Conservation (phyloP, 1,140 invertebrate species). For the Tetraneura akinire region DNA sequence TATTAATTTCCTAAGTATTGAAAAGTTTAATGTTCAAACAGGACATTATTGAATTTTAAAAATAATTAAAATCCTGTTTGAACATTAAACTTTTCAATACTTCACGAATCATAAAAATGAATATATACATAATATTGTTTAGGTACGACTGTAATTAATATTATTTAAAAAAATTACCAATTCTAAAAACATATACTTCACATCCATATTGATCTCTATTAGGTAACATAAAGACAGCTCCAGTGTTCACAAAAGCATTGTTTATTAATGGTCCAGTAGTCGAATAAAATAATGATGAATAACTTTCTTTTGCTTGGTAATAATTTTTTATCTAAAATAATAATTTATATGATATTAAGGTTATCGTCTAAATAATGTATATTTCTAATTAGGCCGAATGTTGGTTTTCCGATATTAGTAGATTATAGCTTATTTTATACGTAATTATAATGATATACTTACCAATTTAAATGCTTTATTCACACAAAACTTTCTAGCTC, state of each 20-base stretch:
- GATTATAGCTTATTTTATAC: no score
- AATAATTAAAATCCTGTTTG: no score
- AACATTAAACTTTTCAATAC: no score
- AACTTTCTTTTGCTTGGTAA: slow-evolving; percentile 54
- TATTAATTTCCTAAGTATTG: no score
- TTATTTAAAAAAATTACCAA: slow-evolving; percentile 51
- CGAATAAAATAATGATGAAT: slow-evolving; percentile 53
- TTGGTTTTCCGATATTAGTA: no score
- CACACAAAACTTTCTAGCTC: slow-evolving; percentile 63
- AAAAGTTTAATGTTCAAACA: no score
- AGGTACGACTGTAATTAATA: no score
- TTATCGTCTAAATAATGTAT: no score
- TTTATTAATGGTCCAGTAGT: slow-evolving; percentile 53
- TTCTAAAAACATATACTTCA: slow-evolving; percentile 54
- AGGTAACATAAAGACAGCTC: slow-evolving; percentile 53
- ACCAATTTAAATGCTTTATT: slow-evolving; percentile 62
- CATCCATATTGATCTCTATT: slow-evolving; percentile 53
- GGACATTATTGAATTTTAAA: no score
- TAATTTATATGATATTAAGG: neutral
- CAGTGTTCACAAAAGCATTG: slow-evolving; percentile 52
- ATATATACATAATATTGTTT: no score
- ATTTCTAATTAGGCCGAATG: no score
- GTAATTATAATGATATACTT: slow-evolving; percentile 50
- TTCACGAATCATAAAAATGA: no score
- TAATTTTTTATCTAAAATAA: slow-evolving; percentile 55